phyloP scores from a whole-genome alignment of 2,888 invertebrate genomes.

The Catocala fraxini region DNA sequence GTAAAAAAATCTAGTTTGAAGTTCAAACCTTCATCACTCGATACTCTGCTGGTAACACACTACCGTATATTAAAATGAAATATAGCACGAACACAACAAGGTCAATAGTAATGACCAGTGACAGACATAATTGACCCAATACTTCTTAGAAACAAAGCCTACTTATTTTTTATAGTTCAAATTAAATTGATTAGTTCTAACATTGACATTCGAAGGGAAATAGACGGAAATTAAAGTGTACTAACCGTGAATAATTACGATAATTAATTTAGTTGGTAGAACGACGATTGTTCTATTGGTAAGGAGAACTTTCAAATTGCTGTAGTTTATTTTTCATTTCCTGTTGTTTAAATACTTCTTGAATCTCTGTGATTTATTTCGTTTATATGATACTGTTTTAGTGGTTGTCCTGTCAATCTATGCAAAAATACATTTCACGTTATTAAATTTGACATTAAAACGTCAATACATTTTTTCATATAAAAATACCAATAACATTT shows the following conservation, averaged over 20 bases:
- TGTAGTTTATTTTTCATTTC: background rate
- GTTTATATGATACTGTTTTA: no score
- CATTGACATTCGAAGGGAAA: slow-evolving; percentile 60
- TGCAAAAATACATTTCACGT: no score
- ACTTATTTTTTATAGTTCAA: slow-evolving; percentile 25
- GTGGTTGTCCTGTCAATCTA: no score
- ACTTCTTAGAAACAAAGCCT: slow-evolving; percentile 1
- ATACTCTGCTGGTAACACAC: no score
- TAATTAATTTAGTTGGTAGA: slow-evolving; percentile 51
- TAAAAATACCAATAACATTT: no score
- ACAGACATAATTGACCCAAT: background rate
- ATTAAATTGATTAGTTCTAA: slow-evolving; percentile 56
- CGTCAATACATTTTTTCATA: no score
- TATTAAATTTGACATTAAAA: no score
- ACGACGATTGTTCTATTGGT: slow-evolving; percentile 36
- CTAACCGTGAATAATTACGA: slow-evolving; percentile 51
- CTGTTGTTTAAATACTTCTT: background rate
- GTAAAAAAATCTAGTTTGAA: no score
- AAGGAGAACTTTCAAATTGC: slow-evolving; percentile 5
- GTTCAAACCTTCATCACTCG: no score
- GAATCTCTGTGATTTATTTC: background rate
- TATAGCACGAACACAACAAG: no score
- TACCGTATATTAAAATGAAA: no score
- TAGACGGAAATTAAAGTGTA: slow-evolving; percentile 49
- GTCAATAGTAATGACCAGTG: no score